Conservation (phyloP, 2,888 invertebrate genomes). For the Scotopteryx bipunctaria region DNA sequence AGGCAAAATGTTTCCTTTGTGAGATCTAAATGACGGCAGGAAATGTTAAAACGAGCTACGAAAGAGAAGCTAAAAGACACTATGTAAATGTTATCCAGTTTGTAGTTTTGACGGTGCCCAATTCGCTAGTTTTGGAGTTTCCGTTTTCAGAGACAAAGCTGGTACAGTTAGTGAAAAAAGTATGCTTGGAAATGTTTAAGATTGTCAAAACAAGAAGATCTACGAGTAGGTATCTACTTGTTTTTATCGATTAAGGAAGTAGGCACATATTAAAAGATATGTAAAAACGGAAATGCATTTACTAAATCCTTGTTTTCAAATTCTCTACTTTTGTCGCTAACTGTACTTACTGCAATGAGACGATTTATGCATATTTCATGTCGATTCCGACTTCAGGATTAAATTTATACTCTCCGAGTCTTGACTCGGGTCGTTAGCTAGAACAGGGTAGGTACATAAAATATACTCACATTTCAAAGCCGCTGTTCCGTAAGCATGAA, state of each 20-base stretch:
- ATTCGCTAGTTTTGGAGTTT: constrained; percentile 41
- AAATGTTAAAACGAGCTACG: constrained; percentile 32
- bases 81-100: constrained; percentile 45
- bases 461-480: constrained; percentile 78
- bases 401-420: background rate
- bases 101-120: constrained; percentile 39
- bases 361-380: constrained; percentile 31
- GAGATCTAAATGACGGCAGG: constrained; percentile 35
- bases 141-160: constrained; percentile 32
- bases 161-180: constrained; percentile 11
- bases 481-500: constrained; percentile 72
- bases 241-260: too few relatives aligned
- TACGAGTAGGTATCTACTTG: too few relatives aligned
- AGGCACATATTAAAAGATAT: too few relatives aligned
- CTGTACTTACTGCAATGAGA: constrained; percentile 18
- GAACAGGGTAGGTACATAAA: background rate
- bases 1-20: constrained; percentile 28
- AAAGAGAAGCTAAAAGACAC: constrained; percentile 38
- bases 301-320: too few relatives aligned
- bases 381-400: constrained; percentile 17
- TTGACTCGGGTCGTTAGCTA: background rate
- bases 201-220: background rate
- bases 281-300: too few relatives aligned
- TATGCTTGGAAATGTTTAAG: background rate
- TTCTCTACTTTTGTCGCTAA: background rate